phyloP scores from a whole-genome alignment of 2,888 invertebrate genomes.

The Acholoe squamosa region DNA sequence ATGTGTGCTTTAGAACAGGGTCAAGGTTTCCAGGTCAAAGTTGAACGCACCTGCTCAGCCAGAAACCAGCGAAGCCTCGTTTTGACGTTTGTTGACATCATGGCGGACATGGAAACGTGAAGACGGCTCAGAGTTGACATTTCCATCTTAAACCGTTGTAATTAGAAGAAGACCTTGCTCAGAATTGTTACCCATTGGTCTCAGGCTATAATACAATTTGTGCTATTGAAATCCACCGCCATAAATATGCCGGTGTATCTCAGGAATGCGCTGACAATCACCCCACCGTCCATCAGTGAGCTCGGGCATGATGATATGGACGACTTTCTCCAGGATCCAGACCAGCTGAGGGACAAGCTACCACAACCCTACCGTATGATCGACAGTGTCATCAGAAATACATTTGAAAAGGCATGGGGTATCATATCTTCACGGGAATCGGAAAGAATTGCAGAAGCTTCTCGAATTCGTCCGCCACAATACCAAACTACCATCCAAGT shows the following conservation, averaged over 20 bases:
- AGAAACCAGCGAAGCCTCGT: slow-evolving; percentile 28
- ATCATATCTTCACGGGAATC: slow-evolving; percentile 75
- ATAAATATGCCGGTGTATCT: slow-evolving; percentile 78
- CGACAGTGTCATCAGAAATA: slow-evolving; percentile 76
- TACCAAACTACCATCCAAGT: slow-evolving; percentile 74
- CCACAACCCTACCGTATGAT: slow-evolving; percentile 82
- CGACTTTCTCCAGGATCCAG: slow-evolving; percentile 80
- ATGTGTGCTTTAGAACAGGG: too few relatives aligned
- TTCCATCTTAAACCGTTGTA: too few relatives aligned
- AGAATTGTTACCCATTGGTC: too few relatives aligned
- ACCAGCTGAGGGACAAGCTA: slow-evolving; percentile 76
- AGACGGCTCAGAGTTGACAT: neutral
- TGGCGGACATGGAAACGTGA: slow-evolving; percentile 71
- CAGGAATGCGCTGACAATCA: slow-evolving; percentile 76
- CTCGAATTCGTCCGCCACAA: slow-evolving; percentile 76
- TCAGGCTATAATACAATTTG: neutral
- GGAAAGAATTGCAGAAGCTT: slow-evolving; percentile 73
- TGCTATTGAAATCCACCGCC: neutral
- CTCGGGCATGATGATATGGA: slow-evolving; percentile 73
- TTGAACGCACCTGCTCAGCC: neutral
- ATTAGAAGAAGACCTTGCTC: too few relatives aligned
- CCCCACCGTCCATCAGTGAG: slow-evolving; percentile 76
- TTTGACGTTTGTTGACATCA: slow-evolving; percentile 69
- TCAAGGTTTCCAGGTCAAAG: slow-evolving; percentile 2
- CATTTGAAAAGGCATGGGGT: slow-evolving; percentile 80